phyloP scores from a whole-genome alignment of 2,888 invertebrate species.

The Lordiphosa andalusiaca region DNA sequence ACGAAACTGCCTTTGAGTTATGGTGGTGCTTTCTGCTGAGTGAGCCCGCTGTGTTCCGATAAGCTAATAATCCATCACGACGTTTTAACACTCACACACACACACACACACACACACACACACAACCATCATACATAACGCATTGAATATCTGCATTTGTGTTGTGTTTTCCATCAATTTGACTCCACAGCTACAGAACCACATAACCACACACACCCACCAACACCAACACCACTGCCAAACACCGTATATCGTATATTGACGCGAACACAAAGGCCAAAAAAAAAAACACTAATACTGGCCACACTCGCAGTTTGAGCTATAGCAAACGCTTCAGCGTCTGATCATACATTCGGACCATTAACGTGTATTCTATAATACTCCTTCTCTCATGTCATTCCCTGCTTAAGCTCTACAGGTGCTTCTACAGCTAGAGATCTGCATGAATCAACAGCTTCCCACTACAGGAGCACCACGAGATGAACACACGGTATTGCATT shows the following conservation, averaged over 20 bases:
- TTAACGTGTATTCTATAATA: background rate
- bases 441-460: too few relatives aligned
- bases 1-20: constrained; percentile 77
- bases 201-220: constrained; percentile 10
- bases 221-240: constrained; percentile 3
- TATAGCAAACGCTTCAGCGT: constrained; percentile 1
- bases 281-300: background rate
- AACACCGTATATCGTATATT: background rate
- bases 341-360: background rate
- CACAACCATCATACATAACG: constrained; percentile 73
- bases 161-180: constrained; percentile 70
- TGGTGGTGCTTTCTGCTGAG: constrained; percentile 80
- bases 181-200: constrained; percentile 24
- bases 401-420: background rate
- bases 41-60: constrained; percentile 58
- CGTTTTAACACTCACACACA: constrained; percentile 48
- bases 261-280: too few relatives aligned
- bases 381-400: background rate
- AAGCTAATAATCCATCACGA: constrained; percentile 38
- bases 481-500: too few relatives aligned
- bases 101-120: too few relatives aligned
- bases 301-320: constrained; percentile 3
- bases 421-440: too few relatives aligned
- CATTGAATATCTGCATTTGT: constrained; percentile 44
- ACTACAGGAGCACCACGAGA: too few relatives aligned